Evolutionary conservation across 1,140 invertebrate species (phyloP), one percentile per base, ranked within the genome.

Genomic region (Lasioglossum albipes): DNA sequence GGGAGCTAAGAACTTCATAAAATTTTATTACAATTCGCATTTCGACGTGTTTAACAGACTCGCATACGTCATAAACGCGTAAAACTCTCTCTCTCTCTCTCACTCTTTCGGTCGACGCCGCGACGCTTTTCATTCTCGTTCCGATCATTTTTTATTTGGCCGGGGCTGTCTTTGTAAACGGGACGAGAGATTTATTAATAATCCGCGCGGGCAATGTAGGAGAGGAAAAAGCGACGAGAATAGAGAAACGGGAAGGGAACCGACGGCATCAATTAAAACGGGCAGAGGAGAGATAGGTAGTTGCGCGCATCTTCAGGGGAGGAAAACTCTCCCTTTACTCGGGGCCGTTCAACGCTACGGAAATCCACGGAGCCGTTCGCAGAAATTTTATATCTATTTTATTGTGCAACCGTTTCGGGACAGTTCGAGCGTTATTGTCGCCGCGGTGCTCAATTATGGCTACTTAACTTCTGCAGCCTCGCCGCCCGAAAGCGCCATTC

Each of bases 111-210:
- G 7, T 9, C 12, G 13, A 49, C 13, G 13, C 45, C 12, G 20
- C n/a, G 27, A 22, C 71, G 31, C 22, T 42, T 22, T 7, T 3
- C 41, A 27, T 52, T 13, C 42, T 12, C 65, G 20, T 18, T 57
- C 31, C 71, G 49, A 27, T 27, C 13, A 27, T 49, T n/a, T 68
- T 52, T 52, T 74, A 62, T 68, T 68, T 61, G 7, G n/a, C 54
- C 36, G 36, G 36, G n/a, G 2, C 10, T 41, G 31, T 67, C 71
- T n/a, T 67, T 75, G 22, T 67, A 75, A 80, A 68, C 49, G 54
- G 52, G 41, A 42, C 64, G 52, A 61, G 27, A 62, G 64, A 75
- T 80, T 79, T 80, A 80, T 75, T 75, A 80, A 80, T 75, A 80
- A 75, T 80, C 78, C 54, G 16, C 54, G 0, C 41, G 64, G 4